Evolutionary conservation across 2,113 vertebrate genomes (phyloP).

Genomic region (Dolichotis patagonum): DNA sequence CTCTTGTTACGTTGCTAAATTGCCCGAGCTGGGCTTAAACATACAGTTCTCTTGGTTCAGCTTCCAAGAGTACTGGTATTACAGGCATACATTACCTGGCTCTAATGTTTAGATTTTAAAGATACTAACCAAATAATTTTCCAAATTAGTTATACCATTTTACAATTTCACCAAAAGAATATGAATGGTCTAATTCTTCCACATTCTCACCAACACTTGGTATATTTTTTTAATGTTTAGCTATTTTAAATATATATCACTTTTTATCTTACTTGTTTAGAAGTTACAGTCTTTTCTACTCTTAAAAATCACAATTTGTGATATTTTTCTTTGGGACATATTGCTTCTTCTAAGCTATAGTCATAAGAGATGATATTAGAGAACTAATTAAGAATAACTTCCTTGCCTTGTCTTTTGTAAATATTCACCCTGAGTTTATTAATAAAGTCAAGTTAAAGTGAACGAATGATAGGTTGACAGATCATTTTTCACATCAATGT

Average conservation of each 20-base stretch:
- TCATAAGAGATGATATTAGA: background rate
- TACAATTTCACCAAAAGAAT: background rate
- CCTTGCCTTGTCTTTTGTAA: background rate
- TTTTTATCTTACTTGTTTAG: background rate
- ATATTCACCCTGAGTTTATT: background rate
- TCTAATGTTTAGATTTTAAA: conserved; percentile 8
- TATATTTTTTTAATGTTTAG: conserved; percentile 3
- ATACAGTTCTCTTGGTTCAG: background rate
- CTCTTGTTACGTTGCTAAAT: background rate
- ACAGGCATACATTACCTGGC: background rate
- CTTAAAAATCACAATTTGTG: background rate
- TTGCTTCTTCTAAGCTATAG: background rate
- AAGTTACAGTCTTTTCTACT: background rate
- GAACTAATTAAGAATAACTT: background rate
- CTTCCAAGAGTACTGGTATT: background rate
- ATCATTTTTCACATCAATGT: background rate
- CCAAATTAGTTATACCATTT: background rate
- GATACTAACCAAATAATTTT: background rate
- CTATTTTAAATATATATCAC: background rate
- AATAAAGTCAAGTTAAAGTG: background rate
- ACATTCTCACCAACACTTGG: background rate
- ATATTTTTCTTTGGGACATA: background rate
- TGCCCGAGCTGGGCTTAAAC: background rate
- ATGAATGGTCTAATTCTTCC: background rate
- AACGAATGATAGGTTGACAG: background rate